A percentile compares a stretch with the other conserved stretches of the same genome.
These are phyloP conservation scores for Agrochola lychnidis DNA, from an alignment of 2,888 invertebrate genomes.

Conservation along the genomic window DNA sequence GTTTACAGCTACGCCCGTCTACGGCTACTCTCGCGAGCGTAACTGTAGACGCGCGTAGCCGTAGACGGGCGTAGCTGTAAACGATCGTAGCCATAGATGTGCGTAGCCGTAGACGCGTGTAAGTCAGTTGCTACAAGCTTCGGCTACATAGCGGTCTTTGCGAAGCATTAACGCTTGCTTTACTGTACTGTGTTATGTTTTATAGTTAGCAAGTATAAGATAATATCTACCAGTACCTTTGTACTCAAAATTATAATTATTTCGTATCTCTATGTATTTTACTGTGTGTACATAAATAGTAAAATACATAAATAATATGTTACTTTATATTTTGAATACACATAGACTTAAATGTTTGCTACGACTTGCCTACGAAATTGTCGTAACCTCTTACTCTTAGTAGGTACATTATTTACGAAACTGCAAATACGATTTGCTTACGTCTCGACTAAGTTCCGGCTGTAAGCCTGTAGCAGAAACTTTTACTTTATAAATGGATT, in stretches of 20 bases:
- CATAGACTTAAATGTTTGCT: neutral
- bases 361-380: neutral
- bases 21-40: too few relatives aligned
- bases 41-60: neutral
- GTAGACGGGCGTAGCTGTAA: neutral
- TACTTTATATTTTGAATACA: too few relatives aligned
- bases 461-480: slow-evolving; percentile 1
- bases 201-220: too few relatives aligned
- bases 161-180: neutral
- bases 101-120: neutral
- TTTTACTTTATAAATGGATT: slow-evolving; percentile 6
- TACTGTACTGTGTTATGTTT: neutral
- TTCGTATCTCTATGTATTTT: too few relatives aligned
- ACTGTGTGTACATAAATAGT: too few relatives aligned
- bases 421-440: slow-evolving; percentile 13
- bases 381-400: neutral
- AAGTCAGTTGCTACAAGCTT: neutral
- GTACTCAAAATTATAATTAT: too few relatives aligned
- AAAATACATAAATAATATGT: too few relatives aligned
- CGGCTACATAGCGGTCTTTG: neutral
- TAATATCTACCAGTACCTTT: too few relatives aligned
- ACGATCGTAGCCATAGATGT: neutral
- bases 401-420: neutral
- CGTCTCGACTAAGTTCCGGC: neutral
- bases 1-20: too few relatives aligned